These are phyloP conservation scores for Athetis lepigone DNA, from an alignment of 2,888 invertebrate species.

Conservation along the genomic window DNA sequence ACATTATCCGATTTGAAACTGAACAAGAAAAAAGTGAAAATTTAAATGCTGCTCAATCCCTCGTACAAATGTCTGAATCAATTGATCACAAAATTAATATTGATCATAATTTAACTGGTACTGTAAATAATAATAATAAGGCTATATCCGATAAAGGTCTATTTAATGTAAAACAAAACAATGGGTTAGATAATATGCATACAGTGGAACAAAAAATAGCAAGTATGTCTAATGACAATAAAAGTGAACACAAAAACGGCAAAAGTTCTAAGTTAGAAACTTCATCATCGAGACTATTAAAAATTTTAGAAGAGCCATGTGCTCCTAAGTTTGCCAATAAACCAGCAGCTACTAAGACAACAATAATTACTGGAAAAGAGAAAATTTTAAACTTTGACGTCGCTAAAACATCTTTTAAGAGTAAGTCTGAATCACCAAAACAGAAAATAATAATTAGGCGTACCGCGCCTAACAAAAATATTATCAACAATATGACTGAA, in stretches of 20 bases:
- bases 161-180: conserved; percentile 69
- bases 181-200: conserved; percentile 66
- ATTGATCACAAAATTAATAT: conserved; percentile 82
- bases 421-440: conserved; percentile 78
- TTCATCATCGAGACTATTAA: conserved; percentile 89
- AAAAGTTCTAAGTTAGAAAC: conserved; percentile 78
- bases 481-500: conserved; percentile 80
- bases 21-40: conserved; percentile 88
- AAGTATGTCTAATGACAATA: conserved; percentile 72
- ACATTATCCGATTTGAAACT: conserved; percentile 80
- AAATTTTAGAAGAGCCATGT: conserved; percentile 89
- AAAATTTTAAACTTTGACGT: conserved; percentile 87
- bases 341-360: conserved; percentile 75
- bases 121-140: conserved; percentile 70
- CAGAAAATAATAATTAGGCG: conserved; percentile 88
- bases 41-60: conserved; percentile 86
- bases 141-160: conserved; percentile 59
- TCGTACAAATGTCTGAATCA: conserved; percentile 88
- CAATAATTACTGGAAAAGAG: conserved; percentile 80
- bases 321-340: conserved; percentile 76
- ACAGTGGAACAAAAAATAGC: conserved; percentile 75
- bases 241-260: conserved; percentile 67
- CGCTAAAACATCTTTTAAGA: conserved; percentile 78
- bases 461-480: conserved; percentile 76
- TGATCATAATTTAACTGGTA: conserved; percentile 60